Evolutionary conservation across 2,113 vertebrate species (phyloP).

Genomic region (Garra rufa): DNA sequence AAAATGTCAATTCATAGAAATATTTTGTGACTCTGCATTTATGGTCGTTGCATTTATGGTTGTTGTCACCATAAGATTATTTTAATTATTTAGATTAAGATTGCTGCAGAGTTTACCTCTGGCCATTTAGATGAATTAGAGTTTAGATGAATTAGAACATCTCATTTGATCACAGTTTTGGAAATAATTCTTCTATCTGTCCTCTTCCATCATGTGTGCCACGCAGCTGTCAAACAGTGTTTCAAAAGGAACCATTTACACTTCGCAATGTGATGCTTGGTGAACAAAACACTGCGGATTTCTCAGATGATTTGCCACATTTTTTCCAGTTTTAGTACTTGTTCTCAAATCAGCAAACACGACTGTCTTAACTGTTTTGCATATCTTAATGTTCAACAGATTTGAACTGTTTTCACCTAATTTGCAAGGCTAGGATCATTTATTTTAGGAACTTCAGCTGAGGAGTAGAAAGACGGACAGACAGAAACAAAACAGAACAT

Average conservation of each 20-base stretch:
- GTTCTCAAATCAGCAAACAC: conserved; percentile 29
- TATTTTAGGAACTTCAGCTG: not conserved
- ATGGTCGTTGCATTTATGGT: too few relatives aligned
- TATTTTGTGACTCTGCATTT: too few relatives aligned
- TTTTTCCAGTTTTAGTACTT: conserved; percentile 3
- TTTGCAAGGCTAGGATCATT: not conserved
- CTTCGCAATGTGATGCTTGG: conserved; percentile 1
- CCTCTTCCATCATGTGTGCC: conserved; percentile 4
- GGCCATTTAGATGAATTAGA: too few relatives aligned
- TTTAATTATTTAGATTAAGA: too few relatives aligned
- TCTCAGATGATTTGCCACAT: conserved; percentile 1
- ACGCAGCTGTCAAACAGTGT: not conserved
- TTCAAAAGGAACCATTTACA: conserved; percentile 1
- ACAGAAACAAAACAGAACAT: not conserved
- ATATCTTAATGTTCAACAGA: not conserved
- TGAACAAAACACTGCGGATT: not conserved
- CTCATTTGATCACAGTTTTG: conserved; percentile 6
- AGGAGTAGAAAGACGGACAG: not conserved
- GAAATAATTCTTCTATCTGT: conserved; percentile 26
- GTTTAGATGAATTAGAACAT: conserved; percentile 10
- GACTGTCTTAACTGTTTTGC: conserved; percentile 26
- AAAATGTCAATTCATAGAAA: too few relatives aligned
- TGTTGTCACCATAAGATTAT: too few relatives aligned
- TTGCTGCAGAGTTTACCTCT: too few relatives aligned
- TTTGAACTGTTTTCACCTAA: not conserved